Percentiles rank a stretch among this genome's conserved stretches.
Evolutionary conservation across 1,140 invertebrate species (phyloP).

Genomic region (Cotesia vestalis): DNA sequence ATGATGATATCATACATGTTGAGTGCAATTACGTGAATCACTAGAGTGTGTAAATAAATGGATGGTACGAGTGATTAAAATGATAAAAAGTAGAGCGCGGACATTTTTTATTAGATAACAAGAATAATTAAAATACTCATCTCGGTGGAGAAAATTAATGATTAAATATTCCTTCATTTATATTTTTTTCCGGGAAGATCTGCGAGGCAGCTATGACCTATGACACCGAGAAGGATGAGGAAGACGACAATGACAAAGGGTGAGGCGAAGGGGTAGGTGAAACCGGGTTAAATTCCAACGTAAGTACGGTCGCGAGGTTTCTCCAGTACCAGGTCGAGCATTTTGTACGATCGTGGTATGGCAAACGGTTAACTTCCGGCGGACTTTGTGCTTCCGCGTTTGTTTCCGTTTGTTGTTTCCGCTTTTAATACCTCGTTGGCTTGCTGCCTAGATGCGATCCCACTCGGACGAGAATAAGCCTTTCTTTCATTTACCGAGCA

Average conservation of each 20-base stretch:
- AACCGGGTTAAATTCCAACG: not conserved
- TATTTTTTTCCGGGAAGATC: too few species aligned
- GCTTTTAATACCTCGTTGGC: constrained; percentile 55
- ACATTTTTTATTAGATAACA: too few species aligned
- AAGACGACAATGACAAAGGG: not conserved
- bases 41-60: constrained; percentile 7
- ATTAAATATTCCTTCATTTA: too few species aligned
- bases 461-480: not conserved
- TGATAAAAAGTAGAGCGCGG: too few species aligned
- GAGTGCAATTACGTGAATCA: constrained; percentile 22
- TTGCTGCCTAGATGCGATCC: constrained; percentile 39
- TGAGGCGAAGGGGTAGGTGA: too few species aligned
- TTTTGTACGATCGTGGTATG: constrained; percentile 20
- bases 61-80: not conserved
- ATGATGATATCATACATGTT: constrained; percentile 17
- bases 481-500: not conserved
- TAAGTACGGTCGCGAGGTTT: constrained; percentile 16
- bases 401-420: constrained; percentile 56
- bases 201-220: too few species aligned
- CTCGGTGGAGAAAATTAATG: too few species aligned
- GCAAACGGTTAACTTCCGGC: constrained; percentile 58
- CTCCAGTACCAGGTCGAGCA: constrained; percentile 27
- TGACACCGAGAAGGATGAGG: not conserved
- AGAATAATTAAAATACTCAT: too few species aligned
- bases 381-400: constrained; percentile 54